phyloP scores from a whole-genome alignment of 2,888 invertebrate genomes.

The Sceliomorpha sp. region DNA sequence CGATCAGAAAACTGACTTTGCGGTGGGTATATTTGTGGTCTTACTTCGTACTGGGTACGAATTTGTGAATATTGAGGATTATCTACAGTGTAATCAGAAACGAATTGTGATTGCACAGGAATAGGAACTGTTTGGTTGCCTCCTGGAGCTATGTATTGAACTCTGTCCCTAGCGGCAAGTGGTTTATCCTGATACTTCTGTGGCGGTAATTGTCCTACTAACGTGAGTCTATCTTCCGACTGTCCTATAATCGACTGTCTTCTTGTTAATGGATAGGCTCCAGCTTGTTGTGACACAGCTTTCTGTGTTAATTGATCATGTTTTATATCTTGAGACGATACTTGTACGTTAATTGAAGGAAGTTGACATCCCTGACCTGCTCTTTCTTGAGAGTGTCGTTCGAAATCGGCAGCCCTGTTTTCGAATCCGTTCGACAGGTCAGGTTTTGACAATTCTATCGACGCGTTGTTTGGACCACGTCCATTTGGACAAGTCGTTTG shows the following conservation, averaged over 20 bases:
- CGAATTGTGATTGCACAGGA: slow-evolving; percentile 73
- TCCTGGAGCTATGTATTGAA: slow-evolving; percentile 72
- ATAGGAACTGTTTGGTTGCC: slow-evolving; percentile 73
- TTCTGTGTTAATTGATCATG: slow-evolving; percentile 10
- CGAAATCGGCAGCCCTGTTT: slow-evolving; percentile 69
- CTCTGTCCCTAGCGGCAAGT: slow-evolving; percentile 58
- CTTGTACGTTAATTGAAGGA: slow-evolving; percentile 31
- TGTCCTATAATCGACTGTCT: slow-evolving; percentile 65
- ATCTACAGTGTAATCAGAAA: slow-evolving; percentile 67
- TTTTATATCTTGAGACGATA: slow-evolving; percentile 22
- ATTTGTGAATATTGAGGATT: slow-evolving; percentile 72
- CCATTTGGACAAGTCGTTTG: slow-evolving; percentile 68
- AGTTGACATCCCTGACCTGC: slow-evolving; percentile 47
- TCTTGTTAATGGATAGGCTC: slow-evolving; percentile 60
- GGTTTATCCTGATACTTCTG: slow-evolving; percentile 69
- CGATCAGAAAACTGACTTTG: slow-evolving; percentile 69
- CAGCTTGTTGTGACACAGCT: slow-evolving; percentile 12
- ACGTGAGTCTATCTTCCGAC: slow-evolving; percentile 69
- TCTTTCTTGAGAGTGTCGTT: slow-evolving; percentile 63
- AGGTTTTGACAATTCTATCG: slow-evolving; percentile 57
- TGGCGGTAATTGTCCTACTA: slow-evolving; percentile 65
- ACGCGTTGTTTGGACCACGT: slow-evolving; percentile 54
- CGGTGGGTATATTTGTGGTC: slow-evolving; percentile 71
- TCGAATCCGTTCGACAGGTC: slow-evolving; percentile 75
- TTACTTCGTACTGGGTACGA: slow-evolving; percentile 70